phyloP scores from a whole-genome alignment of 2,888 invertebrate species.

The Drosophila maculinotata region DNA sequence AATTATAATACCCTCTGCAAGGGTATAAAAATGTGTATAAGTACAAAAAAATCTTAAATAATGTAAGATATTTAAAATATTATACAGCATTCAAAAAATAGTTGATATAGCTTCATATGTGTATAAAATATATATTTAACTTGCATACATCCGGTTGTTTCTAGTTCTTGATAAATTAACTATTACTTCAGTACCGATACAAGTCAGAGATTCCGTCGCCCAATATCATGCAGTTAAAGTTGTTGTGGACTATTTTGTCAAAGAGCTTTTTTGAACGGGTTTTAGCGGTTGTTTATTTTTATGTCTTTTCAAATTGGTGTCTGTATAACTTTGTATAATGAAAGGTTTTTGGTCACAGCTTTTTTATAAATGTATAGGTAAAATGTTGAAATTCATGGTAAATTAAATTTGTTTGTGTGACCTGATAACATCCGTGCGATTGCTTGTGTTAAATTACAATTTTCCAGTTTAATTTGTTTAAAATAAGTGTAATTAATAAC shows the following conservation, averaged over 20 bases:
- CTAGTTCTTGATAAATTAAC: not conserved
- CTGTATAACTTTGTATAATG: slow-evolving; percentile 5
- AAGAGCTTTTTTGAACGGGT: not conserved
- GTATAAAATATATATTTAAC: too few species aligned
- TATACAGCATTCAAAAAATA: too few species aligned
- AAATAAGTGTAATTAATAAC: too few species aligned
- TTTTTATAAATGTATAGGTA: slow-evolving; percentile 1
- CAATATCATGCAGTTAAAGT: not conserved
- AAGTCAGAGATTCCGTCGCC: not conserved
- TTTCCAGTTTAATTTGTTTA: not conserved
- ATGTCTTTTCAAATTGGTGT: slow-evolving; percentile 4
- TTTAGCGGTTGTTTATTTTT: slow-evolving; percentile 2
- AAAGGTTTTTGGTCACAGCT: slow-evolving; percentile 3
- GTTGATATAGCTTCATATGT: too few species aligned
- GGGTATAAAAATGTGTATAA: too few species aligned
- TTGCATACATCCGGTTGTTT: too few species aligned
- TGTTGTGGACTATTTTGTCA: not conserved
- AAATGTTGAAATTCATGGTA: not conserved
- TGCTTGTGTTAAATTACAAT: not conserved
- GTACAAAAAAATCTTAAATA: too few species aligned
- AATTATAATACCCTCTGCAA: too few species aligned
- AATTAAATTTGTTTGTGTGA: not conserved
- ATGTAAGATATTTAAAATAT: too few species aligned
- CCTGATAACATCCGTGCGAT: not conserved
- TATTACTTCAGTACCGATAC: not conserved